phyloP scores from a whole-genome alignment of 2,113 vertebrate genomes.

The Recurvirostra avosetta region DNA sequence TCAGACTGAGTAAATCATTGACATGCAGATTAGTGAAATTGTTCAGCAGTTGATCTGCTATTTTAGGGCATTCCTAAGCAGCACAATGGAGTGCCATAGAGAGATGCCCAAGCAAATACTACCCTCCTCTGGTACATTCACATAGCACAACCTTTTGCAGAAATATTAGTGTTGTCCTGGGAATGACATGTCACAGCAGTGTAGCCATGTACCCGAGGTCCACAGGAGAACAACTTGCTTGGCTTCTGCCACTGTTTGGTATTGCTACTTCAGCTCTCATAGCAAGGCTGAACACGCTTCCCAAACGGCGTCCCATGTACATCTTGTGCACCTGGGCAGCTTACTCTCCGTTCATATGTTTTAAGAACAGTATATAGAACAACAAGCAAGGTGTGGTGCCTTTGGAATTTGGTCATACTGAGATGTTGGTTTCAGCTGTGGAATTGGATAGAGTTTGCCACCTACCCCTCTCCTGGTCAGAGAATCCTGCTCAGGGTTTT shows the following conservation, averaged over 20 bases:
- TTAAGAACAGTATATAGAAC: background rate
- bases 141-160: conserved; percentile 34
- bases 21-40: background rate
- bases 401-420: background rate
- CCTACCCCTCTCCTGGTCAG: background rate
- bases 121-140: conserved; percentile 59
- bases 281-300: background rate
- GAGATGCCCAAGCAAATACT: conserved; percentile 59
- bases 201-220: background rate
- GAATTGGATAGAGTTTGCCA: background rate
- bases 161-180: background rate
- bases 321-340: background rate
- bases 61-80: conserved; percentile 32
- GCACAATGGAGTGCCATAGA: background rate
- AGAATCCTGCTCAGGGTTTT: background rate
- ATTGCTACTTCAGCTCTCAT: background rate
- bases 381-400: background rate
- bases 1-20: background rate
- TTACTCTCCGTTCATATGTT: background rate
- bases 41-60: background rate
- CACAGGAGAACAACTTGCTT: background rate
- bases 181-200: background rate
- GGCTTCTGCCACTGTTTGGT: background rate
- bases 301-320: fast-evolving
- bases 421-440: background rate